These are phyloP conservation scores for Pygocentrus nattereri DNA, from an alignment of 2,797 vertebrate genomes.

Conservation along the genomic window DNA sequence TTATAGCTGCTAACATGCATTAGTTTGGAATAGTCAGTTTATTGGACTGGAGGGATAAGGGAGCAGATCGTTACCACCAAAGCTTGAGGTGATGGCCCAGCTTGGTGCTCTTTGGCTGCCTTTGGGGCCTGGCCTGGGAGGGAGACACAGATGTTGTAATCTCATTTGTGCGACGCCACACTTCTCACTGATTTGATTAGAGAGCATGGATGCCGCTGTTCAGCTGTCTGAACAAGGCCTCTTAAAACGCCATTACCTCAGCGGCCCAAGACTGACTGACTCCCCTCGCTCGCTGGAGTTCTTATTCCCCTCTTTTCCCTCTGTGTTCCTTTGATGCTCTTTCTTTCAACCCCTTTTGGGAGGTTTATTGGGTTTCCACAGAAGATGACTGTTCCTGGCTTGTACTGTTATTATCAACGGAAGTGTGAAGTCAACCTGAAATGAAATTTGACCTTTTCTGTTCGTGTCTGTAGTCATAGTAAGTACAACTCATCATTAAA, in stretches of 20 bases:
- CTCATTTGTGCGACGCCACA: constrained; percentile 52
- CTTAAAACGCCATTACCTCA: constrained; percentile 14
- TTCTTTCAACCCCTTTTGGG: not conserved
- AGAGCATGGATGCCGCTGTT: constrained; percentile 32
- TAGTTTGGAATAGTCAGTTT: not conserved
- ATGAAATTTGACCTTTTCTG: no score
- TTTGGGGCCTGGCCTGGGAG: not conserved
- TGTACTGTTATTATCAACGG: no score
- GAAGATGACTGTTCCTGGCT: no score
- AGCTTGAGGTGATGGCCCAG: not conserved
- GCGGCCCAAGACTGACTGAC: constrained; percentile 34
- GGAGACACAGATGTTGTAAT: constrained; percentile 46
- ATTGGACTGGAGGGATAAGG: not conserved
- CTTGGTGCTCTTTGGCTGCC: not conserved
- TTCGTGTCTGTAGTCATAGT: no score
- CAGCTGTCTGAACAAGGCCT: constrained; percentile 11
- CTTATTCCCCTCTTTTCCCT: constrained; percentile 19
- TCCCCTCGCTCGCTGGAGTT: constrained; percentile 44
- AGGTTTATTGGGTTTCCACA: no score
- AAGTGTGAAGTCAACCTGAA: no score
- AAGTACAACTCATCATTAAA: no score
- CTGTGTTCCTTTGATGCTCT: constrained; percentile 25
- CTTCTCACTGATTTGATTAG: constrained; percentile 57
- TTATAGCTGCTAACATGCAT: not conserved
- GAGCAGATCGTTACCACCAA: not conserved